A percentile compares a stretch with the other conserved stretches of the same genome.
phyloP scores from a whole-genome alignment of 2,797 vertebrate species.

The Rhabdophis nuchalis region DNA sequence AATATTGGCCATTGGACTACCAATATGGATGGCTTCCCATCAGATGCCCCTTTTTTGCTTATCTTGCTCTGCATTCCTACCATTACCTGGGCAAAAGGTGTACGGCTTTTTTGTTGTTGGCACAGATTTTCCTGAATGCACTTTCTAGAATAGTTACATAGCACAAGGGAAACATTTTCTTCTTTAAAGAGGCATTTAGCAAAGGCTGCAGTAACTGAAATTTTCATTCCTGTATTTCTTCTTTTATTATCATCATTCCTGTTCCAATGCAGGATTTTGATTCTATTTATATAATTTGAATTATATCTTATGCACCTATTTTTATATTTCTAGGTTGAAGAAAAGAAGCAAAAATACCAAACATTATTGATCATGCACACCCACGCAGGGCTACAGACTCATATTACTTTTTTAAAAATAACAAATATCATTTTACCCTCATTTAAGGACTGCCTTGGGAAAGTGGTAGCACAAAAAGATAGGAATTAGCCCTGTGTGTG shows the following conservation, averaged over 20 bases:
- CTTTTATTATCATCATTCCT: background rate
- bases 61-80: background rate
- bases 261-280: background rate
- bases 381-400: background rate
- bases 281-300: background rate
- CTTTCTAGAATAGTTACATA: background rate
- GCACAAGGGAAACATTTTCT: background rate
- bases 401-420: background rate
- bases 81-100: too few species aligned
- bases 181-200: background rate
- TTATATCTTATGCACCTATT: background rate
- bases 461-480: background rate
- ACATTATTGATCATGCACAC: background rate
- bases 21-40: background rate
- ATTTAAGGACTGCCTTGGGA: background rate
- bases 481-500: background rate
- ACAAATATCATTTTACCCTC: background rate
- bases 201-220: background rate
- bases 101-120: background rate
- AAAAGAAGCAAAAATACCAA: background rate
- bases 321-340: background rate
- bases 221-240: background rate
- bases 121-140: background rate
- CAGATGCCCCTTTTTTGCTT: background rate
- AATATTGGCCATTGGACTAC: background rate